Evolutionary conservation across 2,797 vertebrate species (phyloP).

Genomic region (Bryconaethiops microstoma): DNA sequence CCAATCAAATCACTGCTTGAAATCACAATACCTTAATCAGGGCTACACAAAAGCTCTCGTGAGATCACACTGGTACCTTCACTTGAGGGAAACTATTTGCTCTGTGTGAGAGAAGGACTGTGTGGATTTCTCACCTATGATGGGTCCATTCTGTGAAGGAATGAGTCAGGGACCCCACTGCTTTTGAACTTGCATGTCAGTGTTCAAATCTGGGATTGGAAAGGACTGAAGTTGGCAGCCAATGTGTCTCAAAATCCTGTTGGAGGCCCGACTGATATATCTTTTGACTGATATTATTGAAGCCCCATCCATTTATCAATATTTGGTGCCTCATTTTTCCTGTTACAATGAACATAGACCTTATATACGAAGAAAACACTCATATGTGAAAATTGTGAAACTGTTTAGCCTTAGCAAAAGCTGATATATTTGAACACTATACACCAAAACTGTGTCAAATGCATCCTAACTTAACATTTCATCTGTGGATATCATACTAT

Average conservation of each 20-base stretch:
- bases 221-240: background rate
- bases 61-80: constrained; percentile 12
- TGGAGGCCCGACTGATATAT: background rate
- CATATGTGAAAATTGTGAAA: background rate
- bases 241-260: background rate
- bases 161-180: constrained; percentile 27
- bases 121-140: constrained; percentile 18
- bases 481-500: background rate
- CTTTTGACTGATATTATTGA: background rate
- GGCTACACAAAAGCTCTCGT: constrained; percentile 18
- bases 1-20: constrained; percentile 49
- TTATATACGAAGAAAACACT: background rate
- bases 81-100: background rate
- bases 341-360: background rate
- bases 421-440: background rate
- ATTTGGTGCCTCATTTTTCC: background rate
- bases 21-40: constrained; percentile 37
- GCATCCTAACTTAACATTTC: background rate
- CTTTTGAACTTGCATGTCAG: constrained; percentile 27
- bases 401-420: background rate
- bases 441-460: background rate
- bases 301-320: background rate
- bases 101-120: constrained; percentile 32
- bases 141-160: constrained; percentile 36
- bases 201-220: constrained; percentile 37